These are phyloP conservation scores for Pantherophis alleghaniensis DNA, from an alignment of 2,797 vertebrate genomes.

Conservation along the genomic window DNA sequence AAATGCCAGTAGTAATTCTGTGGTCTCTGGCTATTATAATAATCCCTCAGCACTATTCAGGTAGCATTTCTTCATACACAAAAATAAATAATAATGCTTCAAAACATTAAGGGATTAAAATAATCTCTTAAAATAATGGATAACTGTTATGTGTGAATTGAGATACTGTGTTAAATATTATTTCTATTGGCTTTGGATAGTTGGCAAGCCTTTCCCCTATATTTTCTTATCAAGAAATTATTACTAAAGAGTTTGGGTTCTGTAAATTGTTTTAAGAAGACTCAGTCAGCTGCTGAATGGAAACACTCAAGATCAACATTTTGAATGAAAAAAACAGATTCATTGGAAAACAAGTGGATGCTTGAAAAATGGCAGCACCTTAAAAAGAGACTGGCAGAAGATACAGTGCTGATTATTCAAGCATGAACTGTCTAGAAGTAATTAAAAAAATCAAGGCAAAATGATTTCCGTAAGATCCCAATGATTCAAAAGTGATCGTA, in stretches of 20 bases:
- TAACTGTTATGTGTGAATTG: not conserved
- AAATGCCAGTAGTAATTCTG: not conserved
- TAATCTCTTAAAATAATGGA: not conserved
- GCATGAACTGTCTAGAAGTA: not conserved
- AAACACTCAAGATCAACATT: not conserved
- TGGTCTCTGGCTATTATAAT: not conserved
- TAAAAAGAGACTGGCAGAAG: not conserved
- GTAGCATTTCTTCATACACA: not conserved
- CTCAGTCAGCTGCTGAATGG: not conserved
- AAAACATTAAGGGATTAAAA: not conserved
- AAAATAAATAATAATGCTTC: not conserved
- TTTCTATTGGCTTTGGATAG: not conserved
- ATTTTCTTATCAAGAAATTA: not conserved
- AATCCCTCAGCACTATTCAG: not conserved
- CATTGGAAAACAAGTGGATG: not conserved
- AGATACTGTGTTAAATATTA: not conserved
- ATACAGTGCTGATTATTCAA: not conserved
- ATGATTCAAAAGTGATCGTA: not conserved
- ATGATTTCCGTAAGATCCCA: not conserved
- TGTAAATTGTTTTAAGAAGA: not conserved
- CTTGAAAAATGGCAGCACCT: not conserved
- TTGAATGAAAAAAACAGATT: not conserved
- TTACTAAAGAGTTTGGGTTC: not conserved
- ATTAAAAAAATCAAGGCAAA: not conserved
- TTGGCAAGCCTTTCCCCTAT: not conserved